Evolutionary conservation across 2,113 vertebrate species (phyloP).

Genomic region (Thalassarche chlororhynchos): DNA sequence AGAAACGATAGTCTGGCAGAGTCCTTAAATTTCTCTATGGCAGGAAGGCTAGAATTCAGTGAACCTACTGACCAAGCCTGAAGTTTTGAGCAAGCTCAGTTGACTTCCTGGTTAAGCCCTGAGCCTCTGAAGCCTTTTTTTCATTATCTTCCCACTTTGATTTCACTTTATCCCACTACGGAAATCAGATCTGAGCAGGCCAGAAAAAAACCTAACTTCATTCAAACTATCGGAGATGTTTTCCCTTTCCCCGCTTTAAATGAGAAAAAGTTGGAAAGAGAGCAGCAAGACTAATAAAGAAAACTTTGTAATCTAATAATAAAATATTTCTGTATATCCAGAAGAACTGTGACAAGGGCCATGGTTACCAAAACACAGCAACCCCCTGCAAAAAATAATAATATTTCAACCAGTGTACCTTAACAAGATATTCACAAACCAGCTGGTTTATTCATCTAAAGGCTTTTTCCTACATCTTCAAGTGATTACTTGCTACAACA

Average conservation of each 20-base stretch:
- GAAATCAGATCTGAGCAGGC: neutral
- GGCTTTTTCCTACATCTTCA: neutral
- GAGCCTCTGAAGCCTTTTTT: neutral
- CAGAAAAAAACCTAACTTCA: neutral
- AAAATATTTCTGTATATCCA: neutral
- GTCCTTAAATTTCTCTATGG: neutral
- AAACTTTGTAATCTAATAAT: neutral
- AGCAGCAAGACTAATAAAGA: neutral
- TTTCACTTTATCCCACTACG: neutral
- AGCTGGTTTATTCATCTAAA: neutral
- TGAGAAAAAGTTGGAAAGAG: neutral
- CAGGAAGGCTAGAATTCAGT: neutral
- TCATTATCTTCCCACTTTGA: neutral
- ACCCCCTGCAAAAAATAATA: neutral
- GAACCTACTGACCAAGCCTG: neutral
- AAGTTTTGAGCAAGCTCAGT: neutral
- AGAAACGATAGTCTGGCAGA: neutral
- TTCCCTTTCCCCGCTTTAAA: neutral
- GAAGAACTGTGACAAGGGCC: neutral
- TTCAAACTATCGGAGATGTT: neutral
- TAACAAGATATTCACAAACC: constrained; percentile 10
- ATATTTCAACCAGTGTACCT: constrained; percentile 28
- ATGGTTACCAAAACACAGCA: neutral
- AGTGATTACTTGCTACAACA: neutral
- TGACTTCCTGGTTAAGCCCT: neutral